phyloP scores from a whole-genome alignment of 2,888 invertebrate species.

The Desoria tigrina region DNA sequence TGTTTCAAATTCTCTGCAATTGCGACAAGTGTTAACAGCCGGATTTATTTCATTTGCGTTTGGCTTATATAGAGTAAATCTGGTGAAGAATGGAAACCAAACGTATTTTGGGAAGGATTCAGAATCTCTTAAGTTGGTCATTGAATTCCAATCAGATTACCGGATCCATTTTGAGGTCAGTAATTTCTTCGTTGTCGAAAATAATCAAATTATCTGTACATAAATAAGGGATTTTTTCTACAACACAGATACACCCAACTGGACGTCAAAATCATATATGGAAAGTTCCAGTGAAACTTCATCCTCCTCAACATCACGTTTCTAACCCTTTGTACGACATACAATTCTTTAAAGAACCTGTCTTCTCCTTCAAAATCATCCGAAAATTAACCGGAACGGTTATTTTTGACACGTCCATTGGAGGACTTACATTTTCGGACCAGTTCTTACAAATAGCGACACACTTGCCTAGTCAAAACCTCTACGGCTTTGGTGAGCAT shows the following conservation, averaged over 20 bases:
- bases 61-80: conserved; percentile 8
- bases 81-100: conserved; percentile 16
- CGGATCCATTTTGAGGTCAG: conserved; percentile 39
- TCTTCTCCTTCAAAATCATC: conserved; percentile 47
- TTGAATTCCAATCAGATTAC: conserved; percentile 46
- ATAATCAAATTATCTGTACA: too few species aligned
- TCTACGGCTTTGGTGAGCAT: conserved; percentile 60
- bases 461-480: conserved; percentile 56
- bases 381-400: conserved; percentile 37
- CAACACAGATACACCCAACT: too few species aligned
- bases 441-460: conserved; percentile 59
- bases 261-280: too few species aligned
- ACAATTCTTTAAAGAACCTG: conserved; percentile 26
- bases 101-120: conserved; percentile 28
- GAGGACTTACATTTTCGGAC: conserved; percentile 58
- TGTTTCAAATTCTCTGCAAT: too few species aligned
- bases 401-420: conserved; percentile 55
- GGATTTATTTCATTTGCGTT: too few species aligned
- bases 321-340: conserved; percentile 28
- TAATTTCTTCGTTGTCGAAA: too few species aligned
- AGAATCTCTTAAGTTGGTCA: conserved; percentile 13
- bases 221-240: too few species aligned
- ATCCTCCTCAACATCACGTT: conserved; percentile 30
- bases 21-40: too few species aligned
- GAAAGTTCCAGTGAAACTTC: conserved; percentile 47